Evolutionary conservation across 2,113 vertebrate genomes (phyloP).

Genomic region (Aptenodytes patagonicus): DNA sequence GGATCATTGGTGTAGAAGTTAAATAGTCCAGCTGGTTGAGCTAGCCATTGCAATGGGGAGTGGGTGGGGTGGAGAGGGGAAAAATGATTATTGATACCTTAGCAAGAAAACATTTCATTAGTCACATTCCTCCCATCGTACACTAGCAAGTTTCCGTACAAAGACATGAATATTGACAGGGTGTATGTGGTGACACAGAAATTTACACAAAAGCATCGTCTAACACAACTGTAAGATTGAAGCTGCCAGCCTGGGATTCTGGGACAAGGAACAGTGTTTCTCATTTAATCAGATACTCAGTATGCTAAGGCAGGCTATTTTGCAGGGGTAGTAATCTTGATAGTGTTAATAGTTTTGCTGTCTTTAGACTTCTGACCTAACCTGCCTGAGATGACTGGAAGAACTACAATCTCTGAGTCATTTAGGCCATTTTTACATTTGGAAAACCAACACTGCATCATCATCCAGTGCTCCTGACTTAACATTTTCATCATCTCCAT

Average conservation of each 20-base stretch:
- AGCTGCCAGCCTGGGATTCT: not conserved
- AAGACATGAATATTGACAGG: not conserved
- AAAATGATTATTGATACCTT: not conserved
- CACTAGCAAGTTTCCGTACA: not conserved
- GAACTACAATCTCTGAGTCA: not conserved
- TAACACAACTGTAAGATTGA: not conserved
- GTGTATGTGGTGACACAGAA: not conserved
- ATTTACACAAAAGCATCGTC: not conserved
- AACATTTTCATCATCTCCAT: not conserved
- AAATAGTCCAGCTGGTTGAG: not conserved
- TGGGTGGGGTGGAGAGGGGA: too few species aligned
- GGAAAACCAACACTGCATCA: not conserved
- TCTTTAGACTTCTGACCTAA: not conserved
- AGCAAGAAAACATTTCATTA: not conserved
- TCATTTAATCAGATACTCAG: not conserved
- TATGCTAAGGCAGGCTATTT: not conserved
- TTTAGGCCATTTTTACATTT: not conserved
- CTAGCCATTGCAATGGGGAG: not conserved
- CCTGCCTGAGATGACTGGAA: not conserved
- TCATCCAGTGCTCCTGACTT: not conserved
- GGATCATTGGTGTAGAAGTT: not conserved
- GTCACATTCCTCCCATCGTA: not conserved
- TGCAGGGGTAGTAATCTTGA: not conserved
- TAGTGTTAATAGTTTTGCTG: not conserved
- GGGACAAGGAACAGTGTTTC: not conserved